These are phyloP conservation scores for Brachypteracias leptosomus DNA, from an alignment of 2,113 vertebrate species.

Conservation along the genomic window DNA sequence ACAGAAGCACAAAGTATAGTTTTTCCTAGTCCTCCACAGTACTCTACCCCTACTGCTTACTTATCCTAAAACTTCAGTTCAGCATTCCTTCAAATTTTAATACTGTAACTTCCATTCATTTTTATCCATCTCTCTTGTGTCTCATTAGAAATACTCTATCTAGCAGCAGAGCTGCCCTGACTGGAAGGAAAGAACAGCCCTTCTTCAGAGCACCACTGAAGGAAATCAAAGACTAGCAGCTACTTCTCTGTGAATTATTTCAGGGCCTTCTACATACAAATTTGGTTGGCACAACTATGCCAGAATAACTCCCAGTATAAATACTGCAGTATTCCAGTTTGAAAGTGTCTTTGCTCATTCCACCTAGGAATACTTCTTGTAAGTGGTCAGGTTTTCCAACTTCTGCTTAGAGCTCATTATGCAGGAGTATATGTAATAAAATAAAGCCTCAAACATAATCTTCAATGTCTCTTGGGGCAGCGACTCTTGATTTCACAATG, in stretches of 20 bases:
- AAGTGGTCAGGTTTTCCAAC: neutral
- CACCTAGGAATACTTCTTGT: neutral
- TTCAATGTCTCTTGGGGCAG: neutral
- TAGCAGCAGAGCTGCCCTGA: neutral
- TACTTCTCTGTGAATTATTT: neutral
- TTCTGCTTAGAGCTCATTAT: neutral
- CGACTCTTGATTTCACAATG: neutral
- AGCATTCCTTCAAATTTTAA: neutral
- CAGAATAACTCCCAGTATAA: neutral
- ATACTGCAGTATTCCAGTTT: neutral
- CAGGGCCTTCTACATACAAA: neutral
- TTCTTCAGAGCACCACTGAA: neutral
- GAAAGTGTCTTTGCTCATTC: neutral
- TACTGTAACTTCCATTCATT: neutral
- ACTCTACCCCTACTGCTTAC: neutral
- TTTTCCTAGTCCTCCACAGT: neutral
- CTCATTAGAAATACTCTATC: neutral
- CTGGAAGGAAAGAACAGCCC: neutral
- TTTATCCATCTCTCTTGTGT: neutral
- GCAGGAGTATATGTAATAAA: neutral
- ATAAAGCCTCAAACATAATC: neutral
- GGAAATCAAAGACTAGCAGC: neutral
- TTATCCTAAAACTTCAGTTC: neutral
- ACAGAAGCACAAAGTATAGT: neutral
- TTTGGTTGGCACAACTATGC: neutral